Evolutionary conservation across 1,140 invertebrate species (phyloP).

Genomic region (Drosophila gunungcola): DNA sequence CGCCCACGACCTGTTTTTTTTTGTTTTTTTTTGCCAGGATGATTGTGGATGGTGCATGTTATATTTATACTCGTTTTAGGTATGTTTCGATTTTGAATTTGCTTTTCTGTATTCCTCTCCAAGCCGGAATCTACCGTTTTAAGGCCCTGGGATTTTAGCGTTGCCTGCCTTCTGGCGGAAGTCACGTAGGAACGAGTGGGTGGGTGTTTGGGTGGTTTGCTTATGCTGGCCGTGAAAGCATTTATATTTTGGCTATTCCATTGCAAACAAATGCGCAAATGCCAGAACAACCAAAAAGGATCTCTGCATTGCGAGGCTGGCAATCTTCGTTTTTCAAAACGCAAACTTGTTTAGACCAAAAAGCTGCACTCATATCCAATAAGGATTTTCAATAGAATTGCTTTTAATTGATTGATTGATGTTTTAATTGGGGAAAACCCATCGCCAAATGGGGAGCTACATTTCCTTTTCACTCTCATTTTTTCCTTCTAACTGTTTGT

Average conservation of each 20-base stretch:
- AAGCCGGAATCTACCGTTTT: constrained; percentile 52
- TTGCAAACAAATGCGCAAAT: constrained; percentile 66
- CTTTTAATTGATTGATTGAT: constrained; percentile 84
- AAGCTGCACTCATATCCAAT: constrained; percentile 68
- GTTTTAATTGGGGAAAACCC: constrained; percentile 82
- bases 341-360: constrained; percentile 68
- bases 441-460: constrained; percentile 42
- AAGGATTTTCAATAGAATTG: constrained; percentile 75
- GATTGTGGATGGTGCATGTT: constrained; percentile 28
- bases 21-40: constrained; percentile 9
- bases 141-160: constrained; percentile 55
- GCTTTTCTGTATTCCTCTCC: constrained; percentile 10
- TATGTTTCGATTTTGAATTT: constrained; percentile 79
- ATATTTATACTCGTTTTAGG: constrained; percentile 68
- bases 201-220: constrained; percentile 11
- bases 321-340: constrained; percentile 17
- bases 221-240: constrained; percentile 59
- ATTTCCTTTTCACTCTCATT: constrained; percentile 27
- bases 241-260: constrained; percentile 67
- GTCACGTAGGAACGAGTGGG: constrained; percentile 54
- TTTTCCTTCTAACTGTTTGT: constrained; percentile 34
- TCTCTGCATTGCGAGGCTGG: constrained; percentile 7
- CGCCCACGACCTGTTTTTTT: background rate
- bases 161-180: constrained; percentile 70
- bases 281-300: constrained; percentile 43